Base-by-base conservation (phyloP, 2,888 invertebrate genomes). In the Barypeithes pellucidus region DNA sequence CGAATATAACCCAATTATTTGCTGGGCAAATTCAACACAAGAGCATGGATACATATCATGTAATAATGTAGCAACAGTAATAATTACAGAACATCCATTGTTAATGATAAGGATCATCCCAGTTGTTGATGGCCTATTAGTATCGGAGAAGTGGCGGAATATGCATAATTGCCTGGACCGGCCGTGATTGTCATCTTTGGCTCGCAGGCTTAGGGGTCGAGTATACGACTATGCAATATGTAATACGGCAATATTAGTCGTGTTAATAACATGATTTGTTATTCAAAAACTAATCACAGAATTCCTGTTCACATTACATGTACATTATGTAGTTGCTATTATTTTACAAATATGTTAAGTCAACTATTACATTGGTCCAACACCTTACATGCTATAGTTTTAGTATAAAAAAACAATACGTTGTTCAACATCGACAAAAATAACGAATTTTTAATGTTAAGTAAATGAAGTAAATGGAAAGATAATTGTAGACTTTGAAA, bases 51-150 rank as follows among this genome's bases (percentile, higher is more conserved):
- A 47, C 33, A 65, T 68, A 66, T 70, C 33, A 52, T 70, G 73
- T 70, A 70, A 70, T 68, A 72, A 67, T 54, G 59, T 57, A 67
- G 75, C 61, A 67, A 71, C 67, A 72, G 70, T 65, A 72, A 72
- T 72, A 68, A 75, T 71, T 75, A 71, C 67, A 71, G 61, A 68
- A 67, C 71, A 59, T 72, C 59, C 70, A 67, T 72, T 75, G 75
- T 75, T 67, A 71, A 63, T 63, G 71, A 71, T 72, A 74, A 74
- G 66, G 65, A 70, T 71, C 70, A 47, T 57, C 59, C 68, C 18
- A 41, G 70, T 66, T 66, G 67, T 54, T 52, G 72, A 72, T 67
- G 59, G 67, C 61, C 67, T 72, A 72, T 72, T 72, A 72, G 72
- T 67, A 57, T 43, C 70, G 24, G 70, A 57, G 70, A 62, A 63